Base-by-base conservation (phyloP, 2,888 invertebrate genomes). In the Tenodera sinensis region DNA sequence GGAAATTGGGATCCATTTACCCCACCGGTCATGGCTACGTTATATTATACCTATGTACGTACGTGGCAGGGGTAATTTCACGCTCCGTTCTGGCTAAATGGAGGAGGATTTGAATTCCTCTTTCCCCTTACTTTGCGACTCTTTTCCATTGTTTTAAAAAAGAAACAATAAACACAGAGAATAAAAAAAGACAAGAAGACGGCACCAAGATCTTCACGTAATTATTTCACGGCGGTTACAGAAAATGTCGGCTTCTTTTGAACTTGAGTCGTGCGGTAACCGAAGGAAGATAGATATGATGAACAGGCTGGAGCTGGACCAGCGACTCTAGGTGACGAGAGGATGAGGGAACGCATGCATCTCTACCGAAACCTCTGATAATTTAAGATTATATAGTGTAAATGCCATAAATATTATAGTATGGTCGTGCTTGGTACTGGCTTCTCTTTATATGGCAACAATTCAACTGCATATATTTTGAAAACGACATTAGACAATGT, bases 1-100 rank as follows among this genome's bases (percentile, higher is more conserved):
- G 54, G 54, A 71, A 71, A 71, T 71, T 71, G 54, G 54, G 54
- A 71, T 71, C 54, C 54, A 71, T 71, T 71, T 71, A 71, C 54
- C 25, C 15, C 54, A 71, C 54, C 54, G 54, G 54, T 71, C 54
- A 71, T 71, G 54, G 54, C 20, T 71, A 71, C 54, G 54, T 71
- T 71, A 83, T 42, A 28, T 28, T 28, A 30, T 30, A 28, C 83
- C 83, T 30, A 30, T 30, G 28, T 30, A 15, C 83, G 28, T 83
- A 30, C 87, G 34, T 81, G 84, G 88, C 88, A 88, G 85, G 83
- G 83, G 83, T 82, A 89, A 89, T 89, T 89, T 87, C 89, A 89
- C 89, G 89, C 87, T 89, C 86, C 87, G 89, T 87, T 87, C 83
- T 83, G 87, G 87, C 89, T 89, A 89, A 89, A 89, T 89, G 89